phyloP scores from a whole-genome alignment of 2,797 vertebrate species.

The Chromis chromis region DNA sequence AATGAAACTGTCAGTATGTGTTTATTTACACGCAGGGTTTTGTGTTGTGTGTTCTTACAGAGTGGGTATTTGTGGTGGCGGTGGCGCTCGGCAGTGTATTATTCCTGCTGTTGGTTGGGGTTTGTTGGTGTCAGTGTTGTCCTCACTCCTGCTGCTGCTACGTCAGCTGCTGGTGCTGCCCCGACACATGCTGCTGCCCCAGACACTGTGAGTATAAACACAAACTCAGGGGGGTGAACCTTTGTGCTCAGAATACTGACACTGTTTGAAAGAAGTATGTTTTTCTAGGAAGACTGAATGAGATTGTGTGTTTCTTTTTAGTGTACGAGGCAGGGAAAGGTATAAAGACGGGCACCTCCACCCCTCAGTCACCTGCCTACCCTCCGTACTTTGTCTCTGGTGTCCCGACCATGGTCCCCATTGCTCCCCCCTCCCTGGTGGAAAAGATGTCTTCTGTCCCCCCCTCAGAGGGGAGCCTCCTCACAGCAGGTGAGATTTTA shows the following conservation, averaged over 20 bases:
- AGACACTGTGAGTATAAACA: constrained; percentile 90
- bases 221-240: background rate
- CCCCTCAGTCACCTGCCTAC: constrained; percentile 87
- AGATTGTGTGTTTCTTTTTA: constrained; percentile 59
- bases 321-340: constrained; percentile 97
- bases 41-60: constrained; percentile 82
- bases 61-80: constrained; percentile 95
- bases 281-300: background rate
- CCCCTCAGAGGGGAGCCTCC: constrained; percentile 73
- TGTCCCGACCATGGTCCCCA: constrained; percentile 89
- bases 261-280: background rate
- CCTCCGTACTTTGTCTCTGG: constrained; percentile 94
- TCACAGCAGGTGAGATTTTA: constrained; percentile 71
- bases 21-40: constrained; percentile 3
- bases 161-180: constrained; percentile 95
- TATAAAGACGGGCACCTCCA: constrained; percentile 88
- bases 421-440: constrained; percentile 89
- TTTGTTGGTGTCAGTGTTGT: constrained; percentile 99
- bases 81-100: constrained; percentile 91
- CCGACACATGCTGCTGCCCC: constrained; percentile 97
- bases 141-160: constrained; percentile 99
- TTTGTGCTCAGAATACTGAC: background rate
- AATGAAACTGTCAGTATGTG: background rate
- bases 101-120: constrained; percentile 91
- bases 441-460: constrained; percentile 90